Evolutionary conservation across 2,797 vertebrate genomes (phyloP).

Genomic region (Arnoldichthys spilopterus): DNA sequence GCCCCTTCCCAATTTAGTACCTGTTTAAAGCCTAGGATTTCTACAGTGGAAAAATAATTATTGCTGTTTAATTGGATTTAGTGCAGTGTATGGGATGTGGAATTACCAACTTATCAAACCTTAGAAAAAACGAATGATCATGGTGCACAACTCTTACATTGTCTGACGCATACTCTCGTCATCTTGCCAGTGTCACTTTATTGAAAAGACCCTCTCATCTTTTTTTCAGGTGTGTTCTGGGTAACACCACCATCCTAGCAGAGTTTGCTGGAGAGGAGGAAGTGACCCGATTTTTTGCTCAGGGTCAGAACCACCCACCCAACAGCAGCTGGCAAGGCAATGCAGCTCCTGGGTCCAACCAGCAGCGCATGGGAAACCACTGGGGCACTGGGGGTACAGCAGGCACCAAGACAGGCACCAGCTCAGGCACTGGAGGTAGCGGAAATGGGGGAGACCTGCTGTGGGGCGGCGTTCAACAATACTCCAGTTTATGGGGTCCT

Average conservation of each 20-base stretch:
- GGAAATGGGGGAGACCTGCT: slow-evolving; percentile 88
- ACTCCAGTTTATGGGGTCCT: slow-evolving; percentile 95
- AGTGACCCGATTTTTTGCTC: slow-evolving; percentile 95
- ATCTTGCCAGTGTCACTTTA: background rate
- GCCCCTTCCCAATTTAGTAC: too few relatives aligned
- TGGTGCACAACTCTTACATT: too few relatives aligned
- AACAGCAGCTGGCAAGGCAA: slow-evolving; percentile 95
- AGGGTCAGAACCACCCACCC: slow-evolving; percentile 91
- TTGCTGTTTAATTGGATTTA: too few relatives aligned
- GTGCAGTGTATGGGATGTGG: too few relatives aligned
- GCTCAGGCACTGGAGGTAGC: slow-evolving; percentile 78
- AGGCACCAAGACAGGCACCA: slow-evolving; percentile 82
- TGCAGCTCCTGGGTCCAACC: slow-evolving; percentile 85
- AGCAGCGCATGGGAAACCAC: slow-evolving; percentile 86
- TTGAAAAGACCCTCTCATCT: background rate
- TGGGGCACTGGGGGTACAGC: slow-evolving; percentile 79
- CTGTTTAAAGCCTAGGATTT: too few relatives aligned
- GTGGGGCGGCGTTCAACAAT: slow-evolving; percentile 94
- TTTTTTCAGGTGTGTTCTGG: slow-evolving; percentile 89
- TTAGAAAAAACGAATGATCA: too few relatives aligned
- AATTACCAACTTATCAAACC: too few relatives aligned
- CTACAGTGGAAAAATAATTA: too few relatives aligned
- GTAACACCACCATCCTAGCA: slow-evolving; percentile 97
- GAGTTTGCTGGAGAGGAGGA: slow-evolving; percentile 97
- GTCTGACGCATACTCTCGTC: too few relatives aligned